Conservation (phyloP, 2,888 invertebrate species). For the Odontomyia ornata region DNA sequence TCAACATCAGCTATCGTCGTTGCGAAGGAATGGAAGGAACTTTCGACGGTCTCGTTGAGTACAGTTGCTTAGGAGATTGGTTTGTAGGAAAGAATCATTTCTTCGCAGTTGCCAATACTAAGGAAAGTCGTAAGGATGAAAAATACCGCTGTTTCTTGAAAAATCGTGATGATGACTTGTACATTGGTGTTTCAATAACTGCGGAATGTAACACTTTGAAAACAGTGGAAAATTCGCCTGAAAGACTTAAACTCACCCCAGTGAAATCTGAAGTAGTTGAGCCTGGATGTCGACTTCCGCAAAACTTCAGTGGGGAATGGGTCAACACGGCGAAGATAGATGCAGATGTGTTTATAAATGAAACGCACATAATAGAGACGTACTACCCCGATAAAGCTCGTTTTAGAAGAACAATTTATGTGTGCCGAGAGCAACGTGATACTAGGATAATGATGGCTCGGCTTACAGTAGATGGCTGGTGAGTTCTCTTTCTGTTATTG, state of each 20-base stretch:
- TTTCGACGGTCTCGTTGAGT: constrained; percentile 91
- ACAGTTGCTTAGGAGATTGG: constrained; percentile 94
- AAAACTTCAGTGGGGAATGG: constrained; percentile 95
- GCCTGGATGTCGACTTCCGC: constrained; percentile 90
- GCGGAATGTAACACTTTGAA: constrained; percentile 92
- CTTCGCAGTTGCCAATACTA: constrained; percentile 96
- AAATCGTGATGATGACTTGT: constrained; percentile 92
- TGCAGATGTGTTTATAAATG: constrained; percentile 92
- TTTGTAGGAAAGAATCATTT: constrained; percentile 95
- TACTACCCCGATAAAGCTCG: constrained; percentile 93
- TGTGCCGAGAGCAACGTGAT: constrained; percentile 92
- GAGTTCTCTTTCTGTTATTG: constrained; percentile 29
- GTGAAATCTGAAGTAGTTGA: constrained; percentile 90
- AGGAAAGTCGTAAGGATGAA: constrained; percentile 94
- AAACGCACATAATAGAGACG: constrained; percentile 95
- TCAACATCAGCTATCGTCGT: constrained; percentile 91
- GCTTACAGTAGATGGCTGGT: constrained; percentile 88
- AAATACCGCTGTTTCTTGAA: constrained; percentile 93
- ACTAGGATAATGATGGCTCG: constrained; percentile 95
- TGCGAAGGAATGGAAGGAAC: constrained; percentile 91
- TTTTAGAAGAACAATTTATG: constrained; percentile 88
- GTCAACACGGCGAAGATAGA: constrained; percentile 97
- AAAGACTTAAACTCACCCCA: constrained; percentile 85
- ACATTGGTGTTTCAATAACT: constrained; percentile 90
- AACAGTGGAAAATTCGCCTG: constrained; percentile 93